Evolutionary conservation across 2,888 invertebrate species (phyloP), one percentile per base, ranked within the genome.

Genomic region (Parnassius smintheus): DNA sequence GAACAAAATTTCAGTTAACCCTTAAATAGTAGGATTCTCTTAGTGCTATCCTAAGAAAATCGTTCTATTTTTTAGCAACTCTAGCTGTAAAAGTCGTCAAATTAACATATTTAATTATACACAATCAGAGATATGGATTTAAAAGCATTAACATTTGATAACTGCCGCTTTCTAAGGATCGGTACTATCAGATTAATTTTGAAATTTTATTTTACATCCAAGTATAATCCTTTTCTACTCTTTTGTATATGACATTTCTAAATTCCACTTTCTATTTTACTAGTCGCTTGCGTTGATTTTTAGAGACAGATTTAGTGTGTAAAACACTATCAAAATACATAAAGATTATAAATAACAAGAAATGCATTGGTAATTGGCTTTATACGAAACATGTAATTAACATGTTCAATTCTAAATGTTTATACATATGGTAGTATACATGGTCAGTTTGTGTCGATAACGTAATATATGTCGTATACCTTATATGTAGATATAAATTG

Each of bases 331-430:
- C 55, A 77, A 70, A 70, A 73, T 77, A 80, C 77, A 71, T 82
- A 83, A 82, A 75, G 76, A 79, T 80, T 87, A 88, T 88, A 85
- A 86, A 85, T 88, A 87, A 88, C 86, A 86, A 81, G 82, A 86
- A 85, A 92, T 92, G 92, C 92, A 92, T 92, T 92, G 92, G 92
- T 92, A 92, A 86, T 90, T 91, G 92, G 92, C 92, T 92, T 92
- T 92, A 92, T 90, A 82, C 74, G 82, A 87, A 86, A 88, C 90
- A 87, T 89, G 86, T 80, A 50, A 54, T 44, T 12, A 80, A 77
- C 85, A 85, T 90, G 90, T 91, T 91, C 90, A 83, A 82, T 83
- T 86, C 82, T 88, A 83, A 90, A 84, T 86, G 85, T 85, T 85
- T 84, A 86, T 83, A 82, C 76, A 77, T 80, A 65, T 66, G 56